Evolutionary conservation across 2,888 invertebrate species (phyloP).

Genomic region (Dicranocentrus wangi): DNA sequence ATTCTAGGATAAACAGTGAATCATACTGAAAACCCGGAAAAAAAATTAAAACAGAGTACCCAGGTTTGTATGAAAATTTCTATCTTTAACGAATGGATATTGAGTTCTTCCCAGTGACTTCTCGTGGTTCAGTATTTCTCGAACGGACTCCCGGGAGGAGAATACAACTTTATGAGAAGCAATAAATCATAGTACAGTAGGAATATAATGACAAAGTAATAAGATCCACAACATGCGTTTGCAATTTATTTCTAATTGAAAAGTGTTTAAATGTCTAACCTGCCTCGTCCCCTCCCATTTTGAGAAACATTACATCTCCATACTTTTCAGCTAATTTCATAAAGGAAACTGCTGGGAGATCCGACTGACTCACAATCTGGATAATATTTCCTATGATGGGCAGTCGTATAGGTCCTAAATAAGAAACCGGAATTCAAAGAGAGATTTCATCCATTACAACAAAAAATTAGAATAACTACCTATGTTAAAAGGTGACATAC

Average conservation of each 20-base stretch:
- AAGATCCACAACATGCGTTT: neutral
- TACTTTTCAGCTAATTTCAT: slow-evolving; percentile 24
- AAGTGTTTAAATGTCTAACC: slow-evolving; percentile 8
- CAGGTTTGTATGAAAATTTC: slow-evolving; percentile 24
- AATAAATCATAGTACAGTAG: no score
- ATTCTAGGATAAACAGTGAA: no score
- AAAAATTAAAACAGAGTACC: neutral
- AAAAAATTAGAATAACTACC: no score
- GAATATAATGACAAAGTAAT: neutral
- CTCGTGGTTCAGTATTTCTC: slow-evolving; percentile 33
- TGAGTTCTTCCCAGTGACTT: slow-evolving; percentile 20
- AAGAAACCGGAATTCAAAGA: no score
- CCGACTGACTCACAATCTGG: slow-evolving; percentile 1
- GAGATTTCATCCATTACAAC: no score
- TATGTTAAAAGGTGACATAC: no score
- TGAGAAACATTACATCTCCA: slow-evolving; percentile 45
- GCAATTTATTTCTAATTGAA: neutral
- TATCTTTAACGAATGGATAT: slow-evolving; percentile 17
- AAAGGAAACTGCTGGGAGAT: slow-evolving; percentile 9
- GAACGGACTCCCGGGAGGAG: neutral
- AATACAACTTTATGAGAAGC: slow-evolving; percentile 27
- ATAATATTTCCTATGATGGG: slow-evolving; percentile 33
- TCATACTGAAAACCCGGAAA: no score
- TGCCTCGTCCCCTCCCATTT: slow-evolving; percentile 20
- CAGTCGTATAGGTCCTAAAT: slow-evolving; percentile 27